Conservation (phyloP, 1,140 invertebrate species). For the Melitaea cinxia region DNA sequence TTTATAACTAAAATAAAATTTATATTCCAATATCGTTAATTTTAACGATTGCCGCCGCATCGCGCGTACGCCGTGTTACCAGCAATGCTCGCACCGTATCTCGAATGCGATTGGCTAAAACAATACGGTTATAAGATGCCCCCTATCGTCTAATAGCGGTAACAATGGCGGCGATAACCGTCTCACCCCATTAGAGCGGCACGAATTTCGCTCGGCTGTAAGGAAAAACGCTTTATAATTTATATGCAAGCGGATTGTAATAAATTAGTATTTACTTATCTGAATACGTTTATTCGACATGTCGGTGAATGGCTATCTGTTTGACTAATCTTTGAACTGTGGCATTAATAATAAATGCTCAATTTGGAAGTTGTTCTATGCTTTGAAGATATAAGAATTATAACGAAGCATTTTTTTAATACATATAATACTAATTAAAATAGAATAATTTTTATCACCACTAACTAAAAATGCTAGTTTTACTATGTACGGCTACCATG, state of each 20-base stretch:
- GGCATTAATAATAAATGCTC: neutral
- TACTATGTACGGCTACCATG: too few species aligned
- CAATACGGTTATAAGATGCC: conserved; percentile 56
- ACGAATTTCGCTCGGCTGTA: conserved; percentile 39
- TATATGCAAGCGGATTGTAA: conserved; percentile 29
- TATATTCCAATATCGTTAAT: neutral
- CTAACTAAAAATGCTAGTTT: too few species aligned
- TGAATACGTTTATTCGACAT: conserved; percentile 18
- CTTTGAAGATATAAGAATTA: too few species aligned
- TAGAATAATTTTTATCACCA: too few species aligned
- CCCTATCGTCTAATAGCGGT: conserved; percentile 48
- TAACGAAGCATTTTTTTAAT: too few species aligned
- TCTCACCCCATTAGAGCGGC: conserved; percentile 57
- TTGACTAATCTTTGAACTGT: conserved; percentile 5
- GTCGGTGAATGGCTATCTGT: conserved; percentile 5
- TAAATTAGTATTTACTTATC: conserved; percentile 19
- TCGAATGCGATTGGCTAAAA: conserved; percentile 45
- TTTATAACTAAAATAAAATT: too few species aligned
- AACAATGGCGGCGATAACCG: conserved; percentile 59
- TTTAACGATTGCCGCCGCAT: conserved; percentile 8
- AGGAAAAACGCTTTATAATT: conserved; percentile 36
- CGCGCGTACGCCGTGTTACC: conserved; percentile 12
- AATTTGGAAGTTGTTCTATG: neutral
- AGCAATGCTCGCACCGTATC: conserved; percentile 28
- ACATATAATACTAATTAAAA: too few species aligned